These are phyloP conservation scores for Pseudomyrmex cubaensis DNA, from an alignment of 1,140 invertebrate species.

Conservation along the genomic window DNA sequence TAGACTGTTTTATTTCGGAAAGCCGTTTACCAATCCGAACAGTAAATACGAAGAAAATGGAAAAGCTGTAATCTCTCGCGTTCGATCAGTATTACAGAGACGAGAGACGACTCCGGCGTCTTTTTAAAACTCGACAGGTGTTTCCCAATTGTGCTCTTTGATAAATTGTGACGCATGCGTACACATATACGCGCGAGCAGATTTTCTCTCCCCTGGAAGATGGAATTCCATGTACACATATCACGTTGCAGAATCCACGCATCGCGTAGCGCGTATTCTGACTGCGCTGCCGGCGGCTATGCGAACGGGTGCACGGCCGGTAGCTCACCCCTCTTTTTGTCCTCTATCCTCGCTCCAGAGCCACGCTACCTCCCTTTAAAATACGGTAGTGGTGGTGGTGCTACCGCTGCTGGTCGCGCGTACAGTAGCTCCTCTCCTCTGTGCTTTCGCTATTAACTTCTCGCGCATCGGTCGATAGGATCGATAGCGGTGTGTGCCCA, in stretches of 20 bases:
- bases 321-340: slow-evolving; percentile 43
- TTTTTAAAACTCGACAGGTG: too few species aligned
- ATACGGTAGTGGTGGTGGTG: slow-evolving; percentile 58
- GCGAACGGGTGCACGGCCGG: slow-evolving; percentile 15
- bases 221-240: slow-evolving; percentile 33
- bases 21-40: too few species aligned
- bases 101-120: too few species aligned
- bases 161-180: background rate
- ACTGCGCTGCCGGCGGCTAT: slow-evolving; percentile 7
- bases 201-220: background rate
- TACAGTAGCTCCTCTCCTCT: slow-evolving; percentile 34
- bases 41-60: too few species aligned
- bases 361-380: slow-evolving; percentile 63
- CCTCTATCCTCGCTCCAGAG: slow-evolving; percentile 47
- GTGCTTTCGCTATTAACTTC: slow-evolving; percentile 70
- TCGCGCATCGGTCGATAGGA: slow-evolving; percentile 70
- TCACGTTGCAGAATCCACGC: slow-evolving; percentile 41
- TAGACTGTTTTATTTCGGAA: too few species aligned
- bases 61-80: too few species aligned
- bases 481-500: slow-evolving; percentile 63
- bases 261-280: slow-evolving; percentile 36
- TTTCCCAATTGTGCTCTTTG: background rate
- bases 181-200: background rate
- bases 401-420: slow-evolving; percentile 18
- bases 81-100: too few species aligned